phyloP scores from a whole-genome alignment of 2,113 vertebrate genomes.

The Hystrix brachyura region DNA sequence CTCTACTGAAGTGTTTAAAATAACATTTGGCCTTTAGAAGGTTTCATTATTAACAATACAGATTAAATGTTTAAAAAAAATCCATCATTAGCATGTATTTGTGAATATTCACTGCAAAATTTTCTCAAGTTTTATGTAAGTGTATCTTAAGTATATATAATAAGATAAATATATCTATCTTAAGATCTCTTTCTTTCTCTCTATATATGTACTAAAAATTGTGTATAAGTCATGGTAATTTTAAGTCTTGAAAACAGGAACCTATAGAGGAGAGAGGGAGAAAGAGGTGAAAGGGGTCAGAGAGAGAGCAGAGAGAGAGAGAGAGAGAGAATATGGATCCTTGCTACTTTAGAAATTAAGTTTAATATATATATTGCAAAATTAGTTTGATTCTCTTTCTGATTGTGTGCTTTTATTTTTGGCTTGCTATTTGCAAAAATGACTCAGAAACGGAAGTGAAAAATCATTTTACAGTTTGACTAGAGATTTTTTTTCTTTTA shows the following conservation, averaged over 20 bases:
- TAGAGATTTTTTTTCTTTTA: conserved; percentile 73
- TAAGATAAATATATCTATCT: not conserved
- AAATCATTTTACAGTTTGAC: conserved; percentile 83
- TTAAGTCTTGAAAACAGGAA: not conserved
- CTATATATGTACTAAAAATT: not conserved
- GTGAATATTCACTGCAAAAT: conserved; percentile 29
- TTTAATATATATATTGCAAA: conserved; percentile 46
- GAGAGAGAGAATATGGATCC: not conserved
- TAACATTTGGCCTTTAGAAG: conserved; percentile 20
- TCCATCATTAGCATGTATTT: not conserved
- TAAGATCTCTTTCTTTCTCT: not conserved
- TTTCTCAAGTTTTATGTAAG: conserved; percentile 40
- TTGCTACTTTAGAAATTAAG: conserved; percentile 31
- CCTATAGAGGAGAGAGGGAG: not conserved
- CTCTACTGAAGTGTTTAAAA: conserved; percentile 47
- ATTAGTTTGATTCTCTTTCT: conserved; percentile 75
- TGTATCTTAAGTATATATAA: not conserved
- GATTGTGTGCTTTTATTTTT: conserved; percentile 83
- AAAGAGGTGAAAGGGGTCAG: not conserved
- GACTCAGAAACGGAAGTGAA: conserved; percentile 85
- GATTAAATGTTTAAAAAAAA: conserved; percentile 39
- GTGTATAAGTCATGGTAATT: not conserved
- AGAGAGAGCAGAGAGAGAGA: not conserved
- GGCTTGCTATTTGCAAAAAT: conserved; percentile 80
- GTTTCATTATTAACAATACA: conserved; percentile 51